Evolutionary conservation across 2,888 invertebrate genomes (phyloP).

Genomic region (Baronia brevicornis): DNA sequence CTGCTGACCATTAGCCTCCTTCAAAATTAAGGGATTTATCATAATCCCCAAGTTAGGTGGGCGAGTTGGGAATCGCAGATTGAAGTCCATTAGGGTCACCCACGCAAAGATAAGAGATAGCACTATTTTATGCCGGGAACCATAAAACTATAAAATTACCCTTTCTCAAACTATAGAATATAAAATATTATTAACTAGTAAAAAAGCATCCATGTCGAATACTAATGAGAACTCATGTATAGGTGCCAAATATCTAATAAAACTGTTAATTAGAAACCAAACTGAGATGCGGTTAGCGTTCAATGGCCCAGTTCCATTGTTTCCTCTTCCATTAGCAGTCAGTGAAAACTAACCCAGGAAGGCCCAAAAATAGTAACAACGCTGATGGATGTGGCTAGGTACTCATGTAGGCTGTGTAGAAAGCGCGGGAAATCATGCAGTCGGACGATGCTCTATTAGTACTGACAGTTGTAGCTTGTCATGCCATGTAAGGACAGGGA

Average conservation of each 20-base stretch:
- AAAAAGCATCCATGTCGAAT: no score
- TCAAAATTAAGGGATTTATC: no score
- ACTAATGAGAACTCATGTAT: neutral
- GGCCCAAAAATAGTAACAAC: constrained; percentile 11
- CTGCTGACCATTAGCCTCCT: no score
- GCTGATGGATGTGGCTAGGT: constrained; percentile 1
- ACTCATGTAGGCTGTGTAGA: constrained; percentile 29
- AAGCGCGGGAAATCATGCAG: constrained; percentile 42
- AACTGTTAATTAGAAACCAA: constrained; percentile 6
- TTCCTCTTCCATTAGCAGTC: constrained; percentile 8
- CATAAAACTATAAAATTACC: no score
- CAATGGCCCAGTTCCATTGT: constrained; percentile 24
- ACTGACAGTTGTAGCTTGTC: constrained; percentile 33
- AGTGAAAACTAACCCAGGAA: constrained; percentile 7
- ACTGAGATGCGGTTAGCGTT: constrained; percentile 25
- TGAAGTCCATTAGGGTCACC: no score
- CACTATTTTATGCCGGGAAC: no score
- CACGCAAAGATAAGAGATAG: no score
- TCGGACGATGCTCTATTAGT: constrained; percentile 28
- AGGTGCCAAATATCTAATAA: constrained; percentile 1
- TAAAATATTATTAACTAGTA: no score
- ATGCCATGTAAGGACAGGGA: constrained; percentile 45
- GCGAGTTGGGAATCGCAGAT: no score
- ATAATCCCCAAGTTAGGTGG: no score
- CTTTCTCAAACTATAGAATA: no score